Base-by-base conservation (phyloP, 2,113 vertebrate genomes). In the Phodopus roborovskii region DNA sequence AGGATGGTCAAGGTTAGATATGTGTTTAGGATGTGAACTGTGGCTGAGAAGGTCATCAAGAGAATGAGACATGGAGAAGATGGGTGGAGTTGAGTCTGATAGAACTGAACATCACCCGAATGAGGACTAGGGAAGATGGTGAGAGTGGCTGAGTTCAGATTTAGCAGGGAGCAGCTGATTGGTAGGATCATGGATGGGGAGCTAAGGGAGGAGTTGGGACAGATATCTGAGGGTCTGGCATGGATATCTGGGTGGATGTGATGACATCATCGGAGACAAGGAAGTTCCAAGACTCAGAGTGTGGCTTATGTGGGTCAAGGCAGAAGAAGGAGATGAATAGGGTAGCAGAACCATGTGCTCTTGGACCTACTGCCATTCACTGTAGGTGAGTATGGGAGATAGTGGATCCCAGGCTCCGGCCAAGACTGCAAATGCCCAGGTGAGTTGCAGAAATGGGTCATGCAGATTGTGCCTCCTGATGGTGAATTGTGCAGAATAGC, bases 81-180 rank as follows among this genome's bases (percentile, higher is more conserved):
- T 5, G 5, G 81, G 26, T 30, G 70, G 71, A 8, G 22, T 5
- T 36, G 13, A 19, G n/a, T 42, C 78, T 1, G 7, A 74, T 62
- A 9, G 48, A 62, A 2, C 0, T 3, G 30, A 68, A 73, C 26
- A 8, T 33, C 64, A 42, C 17, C 66, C 39, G 60, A 42, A 79
- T 8, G 0, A 39, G 30, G 26, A 48, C 68, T 42, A 10, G 24
- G 10, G 24, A 30, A 20, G 56, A 39, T 0, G 7, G 13, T 3
- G 91, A 84, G 58, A 66, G 36, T 19, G 26, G 12, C 26, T 9
- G 66, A 26, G 2, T 45, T 28, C 9, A 70, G 36, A 30, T 1
- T 8, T 53, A 48, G 36, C 71, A 77, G 1, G 12, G n/a, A n/a
- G 60, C 2, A 2, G 33, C 88, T 68, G 64, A 28, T 33, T 79